A percentile compares a stretch with the other conserved stretches of the same genome.
Conservation (phyloP, 2,797 vertebrate genomes). For the Megalops cyprinoides region DNA sequence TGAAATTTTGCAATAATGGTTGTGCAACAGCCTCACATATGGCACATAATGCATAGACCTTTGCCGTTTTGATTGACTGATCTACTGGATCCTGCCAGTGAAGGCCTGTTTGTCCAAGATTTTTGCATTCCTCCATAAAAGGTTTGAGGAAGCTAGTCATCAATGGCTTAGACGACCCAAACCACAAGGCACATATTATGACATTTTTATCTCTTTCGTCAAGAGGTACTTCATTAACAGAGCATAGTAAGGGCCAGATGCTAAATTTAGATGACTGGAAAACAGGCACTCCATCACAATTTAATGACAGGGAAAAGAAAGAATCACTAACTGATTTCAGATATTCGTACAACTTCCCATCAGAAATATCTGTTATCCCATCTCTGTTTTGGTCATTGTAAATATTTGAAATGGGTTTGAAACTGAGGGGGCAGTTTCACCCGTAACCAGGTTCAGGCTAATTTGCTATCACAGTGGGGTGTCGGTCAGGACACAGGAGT, state of each 20-base stretch:
- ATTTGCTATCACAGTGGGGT: too few relatives aligned
- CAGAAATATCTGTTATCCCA: slow-evolving; percentile 9
- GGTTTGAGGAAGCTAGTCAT: slow-evolving; percentile 33
- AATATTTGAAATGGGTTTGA: slow-evolving; percentile 12
- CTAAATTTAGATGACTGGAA: slow-evolving; percentile 38
- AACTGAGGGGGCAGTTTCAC: too few relatives aligned
- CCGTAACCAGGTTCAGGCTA: too few relatives aligned
- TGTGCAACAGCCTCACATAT: slow-evolving; percentile 34
- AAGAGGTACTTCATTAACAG: slow-evolving; percentile 30
- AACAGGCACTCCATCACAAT: slow-evolving; percentile 31
- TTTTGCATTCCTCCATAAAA: slow-evolving; percentile 38
- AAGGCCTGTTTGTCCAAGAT: slow-evolving; percentile 23
- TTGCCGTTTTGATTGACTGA: slow-evolving; percentile 1
- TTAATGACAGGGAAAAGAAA: slow-evolving; percentile 25
- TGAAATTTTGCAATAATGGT: slow-evolving; percentile 26
- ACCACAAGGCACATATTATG: slow-evolving; percentile 38
- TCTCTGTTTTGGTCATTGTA: background rate
- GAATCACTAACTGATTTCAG: slow-evolving; percentile 21
- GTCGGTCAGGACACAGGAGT: too few relatives aligned
- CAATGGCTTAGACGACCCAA: slow-evolving; percentile 28
- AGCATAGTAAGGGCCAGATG: slow-evolving; percentile 37
- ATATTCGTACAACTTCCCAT: slow-evolving; percentile 22
- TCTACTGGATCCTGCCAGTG: slow-evolving; percentile 29
- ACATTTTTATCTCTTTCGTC: slow-evolving; percentile 37
- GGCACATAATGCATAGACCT: slow-evolving; percentile 20